Evolutionary conservation across 2,888 invertebrate species (phyloP), one percentile per base, ranked within the genome.

Genomic region (Meiosimyza decipiens): DNA sequence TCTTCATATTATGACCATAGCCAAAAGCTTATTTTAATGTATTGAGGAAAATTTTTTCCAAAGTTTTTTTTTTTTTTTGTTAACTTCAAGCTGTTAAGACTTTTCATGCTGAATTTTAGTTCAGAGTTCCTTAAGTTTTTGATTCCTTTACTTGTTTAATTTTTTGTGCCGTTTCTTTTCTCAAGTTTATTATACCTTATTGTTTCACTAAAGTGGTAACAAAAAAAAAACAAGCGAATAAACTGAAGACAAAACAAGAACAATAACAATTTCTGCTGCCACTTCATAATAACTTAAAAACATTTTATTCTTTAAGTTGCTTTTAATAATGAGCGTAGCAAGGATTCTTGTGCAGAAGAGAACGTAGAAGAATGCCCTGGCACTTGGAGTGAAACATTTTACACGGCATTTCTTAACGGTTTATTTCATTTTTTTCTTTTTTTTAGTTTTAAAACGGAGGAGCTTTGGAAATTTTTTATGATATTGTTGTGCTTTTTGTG

Each of bases 241-340:
- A 9, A 40, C 2, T 7, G 1, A 40, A 40, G 9, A 59, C 59
- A 28, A 16, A 59, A 59, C n/a, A 18, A 1, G 28, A 59, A 59
- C 59, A 59, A 28, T 22, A 59, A 11, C 33, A 22, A 22, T 60
- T 60, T 60, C 59, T 60, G 22, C 59, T 22, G 33, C 15, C 22
- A 22, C 59, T 60, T 60, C 59, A 60, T 22, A 22, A 22, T 28
- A 60, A 15, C 33, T 28, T 15, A 18, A 54, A 54, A 54, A 54
- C 54, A 54, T 54, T 40, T 40, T 9, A 9, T 40, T 5, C 15
- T 60, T 60, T 60, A 60, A 60, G 22, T 60, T 28, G 15, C 59
- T 22, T 60, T 60, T 60, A 60, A 60, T 60, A 60, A 60, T 28
- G 59, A 60, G 59, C 4, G 28, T 6, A 13, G 59, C 33, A 60